Evolutionary conservation across 1,140 invertebrate species (phyloP).

Genomic region (Zelostemma sp.): DNA sequence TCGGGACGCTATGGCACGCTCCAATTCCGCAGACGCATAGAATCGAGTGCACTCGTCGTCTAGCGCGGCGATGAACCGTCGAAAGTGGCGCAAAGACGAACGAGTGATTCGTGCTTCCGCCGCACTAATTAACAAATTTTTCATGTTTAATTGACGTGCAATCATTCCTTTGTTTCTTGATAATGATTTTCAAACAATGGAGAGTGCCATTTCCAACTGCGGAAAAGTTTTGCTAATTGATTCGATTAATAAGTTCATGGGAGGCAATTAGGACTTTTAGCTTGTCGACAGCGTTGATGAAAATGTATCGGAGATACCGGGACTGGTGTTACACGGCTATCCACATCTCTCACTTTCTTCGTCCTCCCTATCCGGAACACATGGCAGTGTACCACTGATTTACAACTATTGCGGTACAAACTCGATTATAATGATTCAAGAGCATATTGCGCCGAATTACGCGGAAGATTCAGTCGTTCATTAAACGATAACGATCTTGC

Average conservation of each 20-base stretch:
- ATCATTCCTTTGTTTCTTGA: no score
- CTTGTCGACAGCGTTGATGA: no score
- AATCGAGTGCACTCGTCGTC: slow-evolving; percentile 4
- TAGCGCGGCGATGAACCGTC: slow-evolving; percentile 1
- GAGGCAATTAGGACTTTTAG: no score
- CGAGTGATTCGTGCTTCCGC: neutral
- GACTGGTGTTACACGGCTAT: neutral
- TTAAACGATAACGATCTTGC: slow-evolving; percentile 41
- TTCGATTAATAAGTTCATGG: no score
- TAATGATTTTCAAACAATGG: no score
- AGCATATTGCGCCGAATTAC: slow-evolving; percentile 38
- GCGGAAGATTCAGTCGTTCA: slow-evolving; percentile 27
- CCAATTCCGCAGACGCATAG: slow-evolving; percentile 11
- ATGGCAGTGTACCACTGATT: slow-evolving; percentile 33
- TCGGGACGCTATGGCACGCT: neutral
- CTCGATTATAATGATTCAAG: slow-evolving; percentile 49
- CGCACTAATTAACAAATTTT: neutral
- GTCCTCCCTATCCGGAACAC: slow-evolving; percentile 15
- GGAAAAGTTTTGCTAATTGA: no score
- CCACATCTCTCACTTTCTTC: neutral
- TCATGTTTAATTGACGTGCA: no score
- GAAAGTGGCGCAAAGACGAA: slow-evolving; percentile 9
- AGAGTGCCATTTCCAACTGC: no score
- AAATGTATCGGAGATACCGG: neutral
- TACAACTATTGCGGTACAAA: slow-evolving; percentile 37